Percentiles rank a stretch among this genome's conserved stretches.
phyloP scores from a whole-genome alignment of 2,797 vertebrate species.

The Eupleurogrammus muticus region DNA sequence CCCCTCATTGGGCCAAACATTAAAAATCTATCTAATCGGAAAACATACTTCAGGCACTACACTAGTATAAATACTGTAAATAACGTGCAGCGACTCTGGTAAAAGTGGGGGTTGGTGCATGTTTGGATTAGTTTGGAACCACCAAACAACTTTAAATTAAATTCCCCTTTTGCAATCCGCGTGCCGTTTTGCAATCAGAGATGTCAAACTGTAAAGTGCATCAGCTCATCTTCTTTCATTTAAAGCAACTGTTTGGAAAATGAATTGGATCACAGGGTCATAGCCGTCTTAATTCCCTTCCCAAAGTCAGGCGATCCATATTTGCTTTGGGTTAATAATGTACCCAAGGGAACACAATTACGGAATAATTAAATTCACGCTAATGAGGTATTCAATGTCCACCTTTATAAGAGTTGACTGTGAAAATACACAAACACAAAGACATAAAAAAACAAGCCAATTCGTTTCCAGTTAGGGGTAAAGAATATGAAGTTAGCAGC shows the following conservation, averaged over 20 bases:
- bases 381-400: slow-evolving; percentile 46
- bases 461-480: slow-evolving; percentile 44
- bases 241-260: slow-evolving; percentile 41
- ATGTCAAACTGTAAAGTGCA: slow-evolving; percentile 41
- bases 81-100: slow-evolving; percentile 3
- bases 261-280: slow-evolving; percentile 40
- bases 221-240: slow-evolving; percentile 50
- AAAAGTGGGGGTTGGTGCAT: slow-evolving; percentile 1
- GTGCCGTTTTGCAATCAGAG: slow-evolving; percentile 30
- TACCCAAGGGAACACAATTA: slow-evolving; percentile 51
- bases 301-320: slow-evolving; percentile 46
- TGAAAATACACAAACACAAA: slow-evolving; percentile 12
- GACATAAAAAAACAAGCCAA: slow-evolving; percentile 19
- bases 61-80: too few relatives aligned
- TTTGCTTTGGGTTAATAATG: slow-evolving; percentile 57
- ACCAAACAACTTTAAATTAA: slow-evolving; percentile 53
- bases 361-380: slow-evolving; percentile 51
- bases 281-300: slow-evolving; percentile 33
- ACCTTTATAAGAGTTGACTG: slow-evolving; percentile 9
- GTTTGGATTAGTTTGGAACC: slow-evolving; percentile 46
- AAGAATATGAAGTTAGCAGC: slow-evolving; percentile 7
- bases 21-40: too few relatives aligned
- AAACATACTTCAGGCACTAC: too few relatives aligned
- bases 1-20: too few relatives aligned
- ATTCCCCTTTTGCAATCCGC: slow-evolving; percentile 29